Evolutionary conservation across 2,797 vertebrate genomes (phyloP).

Genomic region (Falco rusticolus): DNA sequence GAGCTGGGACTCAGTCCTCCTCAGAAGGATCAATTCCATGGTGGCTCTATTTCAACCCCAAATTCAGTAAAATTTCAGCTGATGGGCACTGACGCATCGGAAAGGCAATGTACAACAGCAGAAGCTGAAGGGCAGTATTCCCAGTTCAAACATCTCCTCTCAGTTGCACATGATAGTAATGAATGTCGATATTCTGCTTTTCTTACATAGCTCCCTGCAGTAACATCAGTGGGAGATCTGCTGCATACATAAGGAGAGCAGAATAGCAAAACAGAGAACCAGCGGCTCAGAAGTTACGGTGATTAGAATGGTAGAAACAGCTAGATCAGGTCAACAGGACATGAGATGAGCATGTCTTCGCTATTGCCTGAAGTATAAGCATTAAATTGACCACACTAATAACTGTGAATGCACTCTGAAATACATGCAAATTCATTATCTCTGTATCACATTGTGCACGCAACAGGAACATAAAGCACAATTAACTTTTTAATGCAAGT

Average conservation of each 20-base stretch:
- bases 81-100: not conserved
- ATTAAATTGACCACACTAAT: not conserved
- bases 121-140: conserved; percentile 36
- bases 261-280: not conserved
- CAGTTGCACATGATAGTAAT: not conserved
- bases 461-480: not conserved
- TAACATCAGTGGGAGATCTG: not conserved
- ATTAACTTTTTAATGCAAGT: not conserved
- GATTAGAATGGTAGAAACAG: not conserved
- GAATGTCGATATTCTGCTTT: conserved; percentile 23
- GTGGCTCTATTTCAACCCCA: conserved; percentile 2
- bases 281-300: not conserved
- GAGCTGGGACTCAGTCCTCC: not conserved
- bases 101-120: not conserved
- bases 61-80: not conserved
- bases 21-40: not conserved
- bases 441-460: not conserved
- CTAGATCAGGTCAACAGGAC: not conserved
- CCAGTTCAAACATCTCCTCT: conserved; percentile 14
- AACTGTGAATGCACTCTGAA: not conserved
- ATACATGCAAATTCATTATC: not conserved
- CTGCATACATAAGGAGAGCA: not conserved
- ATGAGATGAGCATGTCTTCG: not conserved
- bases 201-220: conserved; percentile 25
- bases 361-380: not conserved